Evolutionary conservation across 2,888 invertebrate genomes (phyloP).

Genomic region (Ennomos erosarius): DNA sequence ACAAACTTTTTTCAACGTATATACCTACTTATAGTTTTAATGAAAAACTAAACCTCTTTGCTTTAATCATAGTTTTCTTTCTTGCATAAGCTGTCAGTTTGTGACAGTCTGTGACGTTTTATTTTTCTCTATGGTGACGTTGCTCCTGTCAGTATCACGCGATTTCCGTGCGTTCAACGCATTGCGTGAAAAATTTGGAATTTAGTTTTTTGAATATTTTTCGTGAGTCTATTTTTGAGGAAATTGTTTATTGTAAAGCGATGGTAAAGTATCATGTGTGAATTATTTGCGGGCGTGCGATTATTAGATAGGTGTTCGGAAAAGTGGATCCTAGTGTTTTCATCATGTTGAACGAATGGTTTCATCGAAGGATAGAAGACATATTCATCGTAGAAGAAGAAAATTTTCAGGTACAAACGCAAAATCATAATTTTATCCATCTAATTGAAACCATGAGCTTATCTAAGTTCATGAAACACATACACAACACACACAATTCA

Average conservation of each 20-base stretch:
- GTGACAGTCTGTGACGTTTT: constrained; percentile 28
- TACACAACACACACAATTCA: too few relatives aligned
- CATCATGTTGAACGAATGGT: constrained; percentile 84
- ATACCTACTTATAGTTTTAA: not conserved
- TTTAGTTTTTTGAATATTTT: constrained; percentile 79
- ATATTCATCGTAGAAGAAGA: constrained; percentile 61
- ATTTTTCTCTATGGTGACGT: too few relatives aligned
- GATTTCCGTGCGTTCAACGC: constrained; percentile 66
- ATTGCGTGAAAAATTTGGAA: constrained; percentile 76
- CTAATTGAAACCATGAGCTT: too few relatives aligned
- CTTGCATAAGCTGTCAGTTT: constrained; percentile 42
- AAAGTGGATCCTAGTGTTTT: constrained; percentile 58
- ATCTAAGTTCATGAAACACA: too few relatives aligned
- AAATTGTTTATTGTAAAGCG: constrained; percentile 78
- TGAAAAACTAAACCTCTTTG: constrained; percentile 12
- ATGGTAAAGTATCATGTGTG: constrained; percentile 82
- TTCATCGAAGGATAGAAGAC: constrained; percentile 69
- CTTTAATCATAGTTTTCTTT: constrained; percentile 30
- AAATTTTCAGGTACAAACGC: constrained; percentile 67
- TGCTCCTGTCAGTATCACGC: constrained; percentile 46
- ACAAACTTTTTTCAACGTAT: constrained; percentile 28
- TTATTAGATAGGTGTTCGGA: constrained; percentile 64
- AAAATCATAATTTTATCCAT: too few relatives aligned
- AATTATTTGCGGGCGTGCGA: constrained; percentile 63
- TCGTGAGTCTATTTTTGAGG: constrained; percentile 80